Evolutionary conservation across 2,888 invertebrate genomes (phyloP).

Genomic region (Seira ritae): DNA sequence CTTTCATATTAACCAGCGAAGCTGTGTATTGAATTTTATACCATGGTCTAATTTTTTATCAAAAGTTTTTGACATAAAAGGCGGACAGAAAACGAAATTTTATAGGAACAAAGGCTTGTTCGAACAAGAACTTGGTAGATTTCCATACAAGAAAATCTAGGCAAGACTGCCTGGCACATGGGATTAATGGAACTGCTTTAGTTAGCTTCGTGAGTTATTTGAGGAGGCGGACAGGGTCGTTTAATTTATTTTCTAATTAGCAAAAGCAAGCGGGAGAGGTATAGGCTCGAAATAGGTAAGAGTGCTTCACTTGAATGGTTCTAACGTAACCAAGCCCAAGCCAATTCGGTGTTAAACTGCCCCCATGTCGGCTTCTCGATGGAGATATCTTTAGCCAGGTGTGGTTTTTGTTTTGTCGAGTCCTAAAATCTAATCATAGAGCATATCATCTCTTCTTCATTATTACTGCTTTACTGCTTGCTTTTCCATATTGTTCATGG

Average conservation of each 20-base stretch:
- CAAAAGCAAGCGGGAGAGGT: conserved; percentile 21
- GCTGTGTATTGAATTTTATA: too few relatives aligned
- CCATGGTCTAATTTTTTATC: too few relatives aligned
- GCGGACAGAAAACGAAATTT: too few relatives aligned
- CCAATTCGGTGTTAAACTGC: not conserved
- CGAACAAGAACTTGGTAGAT: conserved; percentile 19
- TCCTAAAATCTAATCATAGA: too few relatives aligned
- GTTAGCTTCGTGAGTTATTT: not conserved
- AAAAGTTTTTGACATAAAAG: too few relatives aligned
- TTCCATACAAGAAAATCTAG: not conserved
- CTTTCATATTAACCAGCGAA: too few relatives aligned
- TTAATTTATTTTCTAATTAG: conserved; percentile 50
- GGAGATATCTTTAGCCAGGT: too few relatives aligned
- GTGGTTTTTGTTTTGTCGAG: too few relatives aligned
- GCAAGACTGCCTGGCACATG: conserved; percentile 20
- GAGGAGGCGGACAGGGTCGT: conserved; percentile 48
- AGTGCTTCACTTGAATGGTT: not conserved
- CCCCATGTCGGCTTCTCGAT: not conserved
- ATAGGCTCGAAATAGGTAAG: not conserved
- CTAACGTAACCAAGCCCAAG: not conserved
- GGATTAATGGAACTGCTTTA: conserved; percentile 42
- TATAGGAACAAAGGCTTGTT: too few relatives aligned
- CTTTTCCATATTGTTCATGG: too few relatives aligned
- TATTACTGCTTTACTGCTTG: too few relatives aligned
- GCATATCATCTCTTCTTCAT: too few relatives aligned